A percentile compares a stretch with the other conserved stretches of the same genome.
These are phyloP conservation scores for Melanotaenia trifasciata DNA, from an alignment of 2,797 vertebrate genomes.

Conservation along the genomic window DNA sequence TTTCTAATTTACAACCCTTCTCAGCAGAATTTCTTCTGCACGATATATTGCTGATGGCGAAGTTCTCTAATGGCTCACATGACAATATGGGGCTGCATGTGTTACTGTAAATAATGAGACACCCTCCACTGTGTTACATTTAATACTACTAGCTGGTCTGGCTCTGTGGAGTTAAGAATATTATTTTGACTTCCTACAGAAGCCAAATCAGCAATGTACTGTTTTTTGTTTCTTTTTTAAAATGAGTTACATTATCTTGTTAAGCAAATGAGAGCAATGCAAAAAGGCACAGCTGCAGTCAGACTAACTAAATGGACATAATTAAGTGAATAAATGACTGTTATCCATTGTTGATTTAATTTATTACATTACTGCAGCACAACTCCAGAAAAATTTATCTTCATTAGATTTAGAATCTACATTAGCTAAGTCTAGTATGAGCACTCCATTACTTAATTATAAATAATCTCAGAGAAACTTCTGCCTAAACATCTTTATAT, in stretches of 20 bases:
- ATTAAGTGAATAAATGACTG: slow-evolving; percentile 68
- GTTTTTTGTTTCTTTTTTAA: slow-evolving; percentile 9
- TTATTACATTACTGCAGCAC: slow-evolving; percentile 48
- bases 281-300: slow-evolving; percentile 62
- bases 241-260: slow-evolving; percentile 52
- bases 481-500: slow-evolving; percentile 42
- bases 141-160: slow-evolving; percentile 39
- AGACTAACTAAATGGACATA: slow-evolving; percentile 61
- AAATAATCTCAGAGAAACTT: slow-evolving; percentile 54
- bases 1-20: slow-evolving; percentile 70
- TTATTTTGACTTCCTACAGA: slow-evolving; percentile 18
- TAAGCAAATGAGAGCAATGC: slow-evolving; percentile 45
- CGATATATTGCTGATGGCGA: slow-evolving; percentile 57
- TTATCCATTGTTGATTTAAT: slow-evolving; percentile 67
- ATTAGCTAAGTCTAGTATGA: slow-evolving; percentile 53
- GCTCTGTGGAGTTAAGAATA: slow-evolving; percentile 23
- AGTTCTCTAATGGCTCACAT: slow-evolving; percentile 17
- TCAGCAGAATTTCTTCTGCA: slow-evolving; percentile 46
- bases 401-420: slow-evolving; percentile 61
- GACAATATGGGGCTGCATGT: slow-evolving; percentile 27
- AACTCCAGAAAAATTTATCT: slow-evolving; percentile 59
- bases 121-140: slow-evolving; percentile 31
- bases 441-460: slow-evolving; percentile 53
- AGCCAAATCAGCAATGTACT: slow-evolving; percentile 21
- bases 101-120: slow-evolving; percentile 58